Percentiles rank a stretch among this genome's conserved stretches.
Conservation (phyloP, 2,113 vertebrate genomes). For the Desmodus rotundus region DNA sequence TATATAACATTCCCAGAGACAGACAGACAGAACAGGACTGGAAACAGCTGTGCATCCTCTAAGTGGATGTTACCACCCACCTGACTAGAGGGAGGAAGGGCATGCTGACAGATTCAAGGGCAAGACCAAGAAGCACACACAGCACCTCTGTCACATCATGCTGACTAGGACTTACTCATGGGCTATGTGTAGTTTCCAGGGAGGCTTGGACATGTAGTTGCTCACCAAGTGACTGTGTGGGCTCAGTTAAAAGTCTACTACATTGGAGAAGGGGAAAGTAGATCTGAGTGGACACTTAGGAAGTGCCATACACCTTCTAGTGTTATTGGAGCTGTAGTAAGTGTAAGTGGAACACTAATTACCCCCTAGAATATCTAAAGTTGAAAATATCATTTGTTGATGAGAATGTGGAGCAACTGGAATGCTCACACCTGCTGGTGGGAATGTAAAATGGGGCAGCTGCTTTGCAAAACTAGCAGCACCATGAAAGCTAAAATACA, state of each 20-base stretch:
- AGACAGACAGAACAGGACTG: background rate
- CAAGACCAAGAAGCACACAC: background rate
- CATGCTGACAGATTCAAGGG: fast-evolving
- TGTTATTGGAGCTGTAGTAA: background rate
- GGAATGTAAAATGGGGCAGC: background rate
- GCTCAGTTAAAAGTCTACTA: background rate
- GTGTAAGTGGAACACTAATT: background rate
- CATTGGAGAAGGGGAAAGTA: background rate
- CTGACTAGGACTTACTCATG: background rate
- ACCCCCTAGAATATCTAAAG: background rate
- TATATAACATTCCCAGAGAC: background rate
- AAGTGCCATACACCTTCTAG: no score
- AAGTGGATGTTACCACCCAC: no score
- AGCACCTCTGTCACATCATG: background rate
- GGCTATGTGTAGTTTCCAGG: background rate
- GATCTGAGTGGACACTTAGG: background rate
- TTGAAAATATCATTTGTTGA: background rate
- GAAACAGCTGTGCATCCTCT: background rate
- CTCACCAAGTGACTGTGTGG: background rate
- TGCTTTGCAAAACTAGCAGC: background rate
- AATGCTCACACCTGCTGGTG: no score
- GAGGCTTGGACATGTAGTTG: fast-evolving
- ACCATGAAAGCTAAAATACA: background rate
- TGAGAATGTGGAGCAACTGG: background rate
- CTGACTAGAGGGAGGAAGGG: background rate